Base-by-base conservation (phyloP, 2,113 vertebrate genomes). In the Chroicocephalus ridibundus region DNA sequence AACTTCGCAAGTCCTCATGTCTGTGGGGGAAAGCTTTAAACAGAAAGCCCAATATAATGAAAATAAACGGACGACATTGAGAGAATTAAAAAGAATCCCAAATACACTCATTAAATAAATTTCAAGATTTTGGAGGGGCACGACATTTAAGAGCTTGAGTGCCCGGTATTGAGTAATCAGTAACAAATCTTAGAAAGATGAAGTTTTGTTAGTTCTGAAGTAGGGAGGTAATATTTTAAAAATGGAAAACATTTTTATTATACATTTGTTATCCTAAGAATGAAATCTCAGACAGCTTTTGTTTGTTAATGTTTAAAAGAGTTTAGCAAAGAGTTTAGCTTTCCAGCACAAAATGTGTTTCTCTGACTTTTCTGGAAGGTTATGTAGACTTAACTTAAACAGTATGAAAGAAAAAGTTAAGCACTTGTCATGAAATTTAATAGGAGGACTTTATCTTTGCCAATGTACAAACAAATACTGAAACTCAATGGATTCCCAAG, bases 371-470 rank as follows among this genome's bases (percentile, higher is more conserved):
- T 96, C 81, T 66, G 32, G 29, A 91, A 88, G 29, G 86, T 77
- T 85, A 78, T 6, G 12, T 46, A 81, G 54, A 52, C 25, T 87
- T 31, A 68, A 84, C 64, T 69, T 87, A 85, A 94, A 82, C 19
- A 89, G 24, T 32, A 75, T 36, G 22, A 94, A 93, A 86, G 70
- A 19, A 40, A 47, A 93, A 88, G 13, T 78, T 88, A 80, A 81
- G 16, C 11, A 5, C 13, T 90, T 93, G 61, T 82, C 82, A 93
- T 93, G 47, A 72, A 96, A 86, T 93, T 91, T 93, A 83, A 89
- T 88, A 78, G n/a, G 24, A 27, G 70, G 2, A 71, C 86, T 88
- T 95, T 88, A 72, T 82, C 20, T 77, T 94, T 93, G 62, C 46
- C 32, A 82, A 27, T 86, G 57, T 86, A 78, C 6, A 93, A 92